Percentiles rank a stretch among this genome's conserved stretches.
phyloP scores from a whole-genome alignment of 2,797 vertebrate species.

The Oreortyx pictus region DNA sequence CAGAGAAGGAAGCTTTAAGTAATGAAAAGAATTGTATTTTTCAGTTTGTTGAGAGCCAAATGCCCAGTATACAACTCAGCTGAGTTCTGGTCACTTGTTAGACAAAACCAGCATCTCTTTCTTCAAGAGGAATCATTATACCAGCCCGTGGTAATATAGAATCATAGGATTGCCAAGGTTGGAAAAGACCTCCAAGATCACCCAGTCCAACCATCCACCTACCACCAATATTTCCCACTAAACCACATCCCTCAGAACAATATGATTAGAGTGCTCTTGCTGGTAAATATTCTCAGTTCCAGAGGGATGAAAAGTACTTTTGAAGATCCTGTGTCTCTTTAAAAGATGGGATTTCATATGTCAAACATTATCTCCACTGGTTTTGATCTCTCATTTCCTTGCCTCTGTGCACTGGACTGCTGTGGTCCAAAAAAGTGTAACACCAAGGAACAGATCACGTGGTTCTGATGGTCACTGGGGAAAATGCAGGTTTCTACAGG shows the following conservation, averaged over 20 bases:
- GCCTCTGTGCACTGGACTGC: neutral
- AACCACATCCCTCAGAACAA: no score
- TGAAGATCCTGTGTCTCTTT: neutral
- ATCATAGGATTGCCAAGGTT: no score
- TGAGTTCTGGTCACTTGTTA: neutral
- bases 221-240: no score
- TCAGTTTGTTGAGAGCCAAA: neutral
- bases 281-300: neutral
- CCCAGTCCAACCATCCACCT: no score
- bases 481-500: neutral
- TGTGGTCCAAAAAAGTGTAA: neutral
- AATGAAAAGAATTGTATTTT: neutral
- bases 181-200: no score
- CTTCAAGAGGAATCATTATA: neutral
- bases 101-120: neutral
- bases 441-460: neutral
- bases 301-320: neutral
- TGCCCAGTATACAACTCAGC: neutral
- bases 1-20: neutral
- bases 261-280: neutral
- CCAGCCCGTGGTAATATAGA: neutral
- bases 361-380: neutral
- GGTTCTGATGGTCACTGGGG: neutral
- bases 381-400: neutral
- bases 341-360: neutral